Percentiles rank a stretch among this genome's conserved stretches.
Conservation (phyloP, 2,113 vertebrate genomes). For the Syngnathus floridae region DNA sequence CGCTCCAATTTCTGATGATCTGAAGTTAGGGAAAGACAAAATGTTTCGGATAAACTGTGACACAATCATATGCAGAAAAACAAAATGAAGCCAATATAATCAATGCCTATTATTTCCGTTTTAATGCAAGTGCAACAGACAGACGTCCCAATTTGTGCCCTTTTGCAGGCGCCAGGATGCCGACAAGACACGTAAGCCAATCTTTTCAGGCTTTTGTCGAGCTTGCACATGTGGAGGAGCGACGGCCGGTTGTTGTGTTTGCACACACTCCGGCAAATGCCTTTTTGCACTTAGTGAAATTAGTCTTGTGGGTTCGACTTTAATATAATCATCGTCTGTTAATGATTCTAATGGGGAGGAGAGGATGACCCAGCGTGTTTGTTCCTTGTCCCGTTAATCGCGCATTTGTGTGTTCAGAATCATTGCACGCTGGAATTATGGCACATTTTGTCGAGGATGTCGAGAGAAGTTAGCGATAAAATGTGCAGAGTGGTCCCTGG, state of each 20-base stretch:
- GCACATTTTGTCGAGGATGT: neutral
- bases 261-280: slow-evolving; percentile 19
- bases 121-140: neutral
- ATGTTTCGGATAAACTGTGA: neutral
- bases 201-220: slow-evolving; percentile 10
- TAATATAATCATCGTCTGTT: slow-evolving; percentile 54
- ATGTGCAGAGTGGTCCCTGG: slow-evolving; percentile 19
- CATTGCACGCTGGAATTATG: neutral
- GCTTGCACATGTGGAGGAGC: slow-evolving; percentile 17
- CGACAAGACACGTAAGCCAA: neutral
- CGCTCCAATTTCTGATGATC: slow-evolving; percentile 69
- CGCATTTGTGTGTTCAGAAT: neutral
- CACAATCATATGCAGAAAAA: neutral
- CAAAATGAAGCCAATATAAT: neutral
- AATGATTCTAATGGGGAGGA: slow-evolving; percentile 51
- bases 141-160: neutral
- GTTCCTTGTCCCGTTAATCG: neutral
- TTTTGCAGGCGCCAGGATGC: neutral
- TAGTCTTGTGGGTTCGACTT: slow-evolving; percentile 38
- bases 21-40: slow-evolving; percentile 21
- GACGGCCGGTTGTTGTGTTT: neutral
- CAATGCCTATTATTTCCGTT: neutral
- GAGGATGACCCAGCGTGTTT: slow-evolving; percentile 15
- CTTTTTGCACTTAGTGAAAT: slow-evolving; percentile 59
- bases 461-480: neutral